Evolutionary conservation across 2,797 vertebrate genomes (phyloP).

Genomic region (Pogonophryne albipinna): DNA sequence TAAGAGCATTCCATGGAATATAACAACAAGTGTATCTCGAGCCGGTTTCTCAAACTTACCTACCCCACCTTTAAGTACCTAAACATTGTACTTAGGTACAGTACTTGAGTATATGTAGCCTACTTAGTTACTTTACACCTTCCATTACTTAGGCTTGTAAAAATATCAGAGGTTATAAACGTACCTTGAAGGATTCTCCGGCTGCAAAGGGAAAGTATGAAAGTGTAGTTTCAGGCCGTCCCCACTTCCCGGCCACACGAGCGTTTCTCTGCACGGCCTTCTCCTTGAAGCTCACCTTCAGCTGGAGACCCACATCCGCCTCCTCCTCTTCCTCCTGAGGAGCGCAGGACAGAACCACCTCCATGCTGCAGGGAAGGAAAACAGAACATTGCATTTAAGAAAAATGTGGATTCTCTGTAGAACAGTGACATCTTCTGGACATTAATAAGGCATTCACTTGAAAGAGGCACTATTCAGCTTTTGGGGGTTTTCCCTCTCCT

Average conservation of each 20-base stretch:
- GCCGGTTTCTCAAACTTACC: too few species aligned
- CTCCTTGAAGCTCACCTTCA: constrained; percentile 89
- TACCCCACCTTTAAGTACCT: too few species aligned
- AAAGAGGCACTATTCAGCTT: too few species aligned
- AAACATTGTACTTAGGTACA: too few species aligned
- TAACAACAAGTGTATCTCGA: too few species aligned
- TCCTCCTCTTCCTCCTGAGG: constrained; percentile 82
- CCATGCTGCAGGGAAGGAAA: constrained; percentile 82
- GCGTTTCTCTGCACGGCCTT: constrained; percentile 90
- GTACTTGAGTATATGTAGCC: too few species aligned
- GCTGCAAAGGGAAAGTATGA: constrained; percentile 92
- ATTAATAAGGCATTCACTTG: neutral
- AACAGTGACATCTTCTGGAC: constrained; percentile 68
- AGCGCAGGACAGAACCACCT: constrained; percentile 86
- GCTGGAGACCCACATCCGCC: constrained; percentile 88
- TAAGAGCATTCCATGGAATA: too few species aligned
- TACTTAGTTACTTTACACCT: too few species aligned
- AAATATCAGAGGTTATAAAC: neutral
- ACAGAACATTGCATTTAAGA: too few species aligned
- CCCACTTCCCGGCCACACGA: constrained; percentile 90
- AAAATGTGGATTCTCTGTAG: neutral
- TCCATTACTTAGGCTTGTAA: too few species aligned
- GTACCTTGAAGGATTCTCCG: constrained; percentile 91
- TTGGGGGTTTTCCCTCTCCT: too few species aligned
- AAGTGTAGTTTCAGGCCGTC: constrained; percentile 87